phyloP scores from a whole-genome alignment of 1,140 invertebrate genomes.

The Thaumatotibia leucotreta region DNA sequence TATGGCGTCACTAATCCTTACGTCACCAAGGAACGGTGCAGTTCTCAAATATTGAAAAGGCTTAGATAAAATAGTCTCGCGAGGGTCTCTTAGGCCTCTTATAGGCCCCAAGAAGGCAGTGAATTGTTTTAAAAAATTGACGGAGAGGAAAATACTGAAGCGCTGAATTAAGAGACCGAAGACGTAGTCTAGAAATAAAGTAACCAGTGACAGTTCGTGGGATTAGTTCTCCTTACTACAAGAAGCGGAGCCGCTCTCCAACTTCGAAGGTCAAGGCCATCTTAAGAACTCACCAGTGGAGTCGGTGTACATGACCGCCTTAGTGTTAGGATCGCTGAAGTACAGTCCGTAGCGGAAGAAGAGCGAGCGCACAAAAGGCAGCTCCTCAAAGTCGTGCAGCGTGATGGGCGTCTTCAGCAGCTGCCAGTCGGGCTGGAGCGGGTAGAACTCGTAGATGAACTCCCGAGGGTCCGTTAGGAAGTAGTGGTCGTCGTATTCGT shows the following conservation, averaged over 20 bases:
- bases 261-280: no score
- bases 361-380: conserved; percentile 98
- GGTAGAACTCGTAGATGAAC: conserved; percentile 99
- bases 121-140: no score
- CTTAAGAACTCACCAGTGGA: conserved; percentile 86
- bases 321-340: conserved; percentile 91
- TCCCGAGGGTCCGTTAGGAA: conserved; percentile 99
- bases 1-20: no score
- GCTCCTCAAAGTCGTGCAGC: conserved; percentile 95
- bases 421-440: conserved; percentile 97
- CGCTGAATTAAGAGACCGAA: no score
- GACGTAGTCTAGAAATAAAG: background rate
- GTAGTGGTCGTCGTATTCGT: conserved; percentile 99
- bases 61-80: no score
- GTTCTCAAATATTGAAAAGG: no score
- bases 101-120: no score
- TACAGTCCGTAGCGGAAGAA: conserved; percentile 99
- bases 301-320: conserved; percentile 94
- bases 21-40: no score
- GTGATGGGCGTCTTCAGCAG: conserved; percentile 95
- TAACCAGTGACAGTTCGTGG: background rate
- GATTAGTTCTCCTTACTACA: background rate
- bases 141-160: no score
- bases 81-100: no score
- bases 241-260: no score